Base-by-base conservation (phyloP, 2,888 invertebrate species). In the Plemyria rubiginata region DNA sequence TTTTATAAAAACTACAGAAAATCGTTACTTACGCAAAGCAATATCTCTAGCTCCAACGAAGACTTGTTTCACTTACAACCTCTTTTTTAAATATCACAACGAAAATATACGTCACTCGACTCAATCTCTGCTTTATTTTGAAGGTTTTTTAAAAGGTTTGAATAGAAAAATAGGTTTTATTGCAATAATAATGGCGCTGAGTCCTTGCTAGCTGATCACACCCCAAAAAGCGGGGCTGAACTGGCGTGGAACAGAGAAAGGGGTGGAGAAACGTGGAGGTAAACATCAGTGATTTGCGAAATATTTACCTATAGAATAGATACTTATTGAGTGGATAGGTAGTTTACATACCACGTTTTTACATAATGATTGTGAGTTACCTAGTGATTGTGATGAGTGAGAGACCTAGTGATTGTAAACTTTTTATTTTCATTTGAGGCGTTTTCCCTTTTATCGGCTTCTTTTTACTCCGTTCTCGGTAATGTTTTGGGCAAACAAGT, bases 181-280 rank as follows among this genome's bases (percentile, higher is more conserved):
- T 84, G 82, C 83, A 81, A 82, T 82, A 84, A 85, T 85, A 77
- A 86, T 82, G 81, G 81, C 83, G 78, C 74, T 72, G 79, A 78
- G 81, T 80, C 79, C 40, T 51, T 41, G 16, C 53, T 60, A 71
- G 75, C 78, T 75, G 88, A 87, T 88, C 91, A 90, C 90, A 91
- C 90, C 91, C 90, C 86, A 83, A 81, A 82, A 80, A 77, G 70
- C 74, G 82, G 84, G 84, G 82, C 81, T 87, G 87, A 86, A 88
- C 76, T 86, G 84, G 79, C 78, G 75, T 58, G 57, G 79, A 76
- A 76, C 75, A 80, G 65, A 32, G 76, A 69, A 75, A 72, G 68
- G 62, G 38, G 60, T 83, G 69, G 87, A 88, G 87, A 77, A 45
- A 81, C 52, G 22, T 45, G n/a, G 28, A 8, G 11, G 16, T 28